Conservation (phyloP, 2,797 vertebrate species). For the Malurus splendens region DNA sequence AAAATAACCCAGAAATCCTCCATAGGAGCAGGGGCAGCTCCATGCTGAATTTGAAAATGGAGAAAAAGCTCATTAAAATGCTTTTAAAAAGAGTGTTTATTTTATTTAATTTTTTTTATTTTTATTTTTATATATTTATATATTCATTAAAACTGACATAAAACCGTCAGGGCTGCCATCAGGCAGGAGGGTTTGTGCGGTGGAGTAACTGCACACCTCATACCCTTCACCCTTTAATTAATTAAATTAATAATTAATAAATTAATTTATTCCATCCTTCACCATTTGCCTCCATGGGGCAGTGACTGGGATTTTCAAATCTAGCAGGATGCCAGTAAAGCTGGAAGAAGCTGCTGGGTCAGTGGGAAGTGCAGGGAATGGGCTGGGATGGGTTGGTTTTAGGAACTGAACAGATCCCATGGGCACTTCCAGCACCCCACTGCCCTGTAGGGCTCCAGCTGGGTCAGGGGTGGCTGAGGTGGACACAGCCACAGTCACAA, state of each 20-base stretch:
- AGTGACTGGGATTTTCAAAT: accelerated
- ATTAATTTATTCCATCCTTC: neutral
- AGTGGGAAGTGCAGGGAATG: neutral
- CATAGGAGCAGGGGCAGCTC: neutral
- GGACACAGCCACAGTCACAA: neutral
- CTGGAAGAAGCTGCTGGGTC: neutral
- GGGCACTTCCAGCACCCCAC: neutral
- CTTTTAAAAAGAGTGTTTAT: no score
- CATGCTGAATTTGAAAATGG: neutral
- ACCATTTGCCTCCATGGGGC: neutral
- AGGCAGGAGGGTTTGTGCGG: neutral
- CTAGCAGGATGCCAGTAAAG: neutral
- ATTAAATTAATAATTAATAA: no score
- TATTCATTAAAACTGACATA: no score
- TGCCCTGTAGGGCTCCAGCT: neutral
- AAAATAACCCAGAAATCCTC: neutral
- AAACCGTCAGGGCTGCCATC: neutral
- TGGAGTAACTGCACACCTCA: neutral
- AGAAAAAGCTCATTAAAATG: neutral
- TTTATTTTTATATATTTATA: no score
- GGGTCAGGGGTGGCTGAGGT: accelerated
- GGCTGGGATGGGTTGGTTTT: neutral
- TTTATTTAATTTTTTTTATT: no score
- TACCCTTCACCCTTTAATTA: neutral
- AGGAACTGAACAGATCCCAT: neutral